A percentile compares a stretch with the other conserved stretches of the same genome.
These are phyloP conservation scores for Xiphophorus couchianus DNA, from an alignment of 2,113 vertebrate genomes.

Conservation along the genomic window DNA sequence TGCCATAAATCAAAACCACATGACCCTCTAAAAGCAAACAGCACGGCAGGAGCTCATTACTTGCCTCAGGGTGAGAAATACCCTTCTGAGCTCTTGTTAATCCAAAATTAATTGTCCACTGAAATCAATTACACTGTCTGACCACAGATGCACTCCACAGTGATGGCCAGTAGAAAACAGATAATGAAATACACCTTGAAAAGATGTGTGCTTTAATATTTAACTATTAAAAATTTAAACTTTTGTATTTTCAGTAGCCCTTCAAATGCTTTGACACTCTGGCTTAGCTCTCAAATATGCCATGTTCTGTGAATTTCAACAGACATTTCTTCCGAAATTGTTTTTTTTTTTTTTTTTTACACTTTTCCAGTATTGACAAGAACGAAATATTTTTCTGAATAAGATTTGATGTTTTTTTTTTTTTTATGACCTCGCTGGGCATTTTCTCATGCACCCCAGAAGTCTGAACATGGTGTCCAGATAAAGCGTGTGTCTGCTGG, in stretches of 20 bases:
- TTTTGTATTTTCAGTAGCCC: background rate
- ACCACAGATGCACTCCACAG: conserved; percentile 17
- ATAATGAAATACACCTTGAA: conserved; percentile 6
- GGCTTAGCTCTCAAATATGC: conserved; percentile 10
- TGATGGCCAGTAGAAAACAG: conserved; percentile 25
- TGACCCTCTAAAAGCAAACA: conserved; percentile 8
- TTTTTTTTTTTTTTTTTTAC: background rate
- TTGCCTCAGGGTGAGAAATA: conserved; percentile 17
- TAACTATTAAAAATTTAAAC: background rate
- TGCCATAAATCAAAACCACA: conserved; percentile 9
- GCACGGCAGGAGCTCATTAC: background rate
- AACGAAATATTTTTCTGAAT: conserved; percentile 1
- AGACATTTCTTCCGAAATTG: conserved; percentile 11
- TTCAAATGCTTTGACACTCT: conserved; percentile 14
- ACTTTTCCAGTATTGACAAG: conserved; percentile 7
- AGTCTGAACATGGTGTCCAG: conserved; percentile 17
- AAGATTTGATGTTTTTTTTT: background rate
- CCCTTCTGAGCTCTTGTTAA: conserved; percentile 35
- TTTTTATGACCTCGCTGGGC: conserved; percentile 12
- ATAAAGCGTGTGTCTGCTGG: conserved; percentile 1
- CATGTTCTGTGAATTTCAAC: conserved; percentile 23
- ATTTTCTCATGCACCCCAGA: background rate
- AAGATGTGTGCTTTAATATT: conserved; percentile 1
- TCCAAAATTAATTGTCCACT: conserved; percentile 39
- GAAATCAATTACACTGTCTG: conserved; percentile 17